Conservation (phyloP, 1,140 invertebrate species). For the Rhizoglyphus robini region DNA sequence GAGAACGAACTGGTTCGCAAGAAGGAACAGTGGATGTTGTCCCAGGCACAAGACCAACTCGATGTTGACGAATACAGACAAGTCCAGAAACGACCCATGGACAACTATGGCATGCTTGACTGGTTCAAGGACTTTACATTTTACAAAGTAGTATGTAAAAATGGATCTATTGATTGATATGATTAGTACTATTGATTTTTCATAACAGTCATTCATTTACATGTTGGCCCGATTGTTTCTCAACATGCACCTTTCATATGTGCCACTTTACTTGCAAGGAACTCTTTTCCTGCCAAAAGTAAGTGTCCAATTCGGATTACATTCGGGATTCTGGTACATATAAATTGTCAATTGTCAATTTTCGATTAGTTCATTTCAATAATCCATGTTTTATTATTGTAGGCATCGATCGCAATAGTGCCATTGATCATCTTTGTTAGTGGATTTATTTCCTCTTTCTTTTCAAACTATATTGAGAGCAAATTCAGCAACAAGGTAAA, state of each 20-base stretch:
- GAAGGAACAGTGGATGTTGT: background rate
- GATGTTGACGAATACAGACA: background rate
- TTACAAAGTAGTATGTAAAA: conserved; percentile 2
- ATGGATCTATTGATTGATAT: too few relatives aligned
- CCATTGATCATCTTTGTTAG: conserved; percentile 2
- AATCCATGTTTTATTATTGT: background rate
- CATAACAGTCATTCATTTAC: background rate
- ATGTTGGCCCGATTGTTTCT: background rate
- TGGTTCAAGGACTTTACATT: conserved; percentile 1
- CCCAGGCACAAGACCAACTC: background rate
- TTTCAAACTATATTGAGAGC: conserved; percentile 8
- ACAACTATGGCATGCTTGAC: background rate
- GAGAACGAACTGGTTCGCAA: background rate
- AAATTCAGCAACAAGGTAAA: background rate
- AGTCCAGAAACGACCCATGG: background rate
- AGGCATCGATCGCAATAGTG: background rate
- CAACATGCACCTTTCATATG: background rate
- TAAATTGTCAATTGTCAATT: background rate
- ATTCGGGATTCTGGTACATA: background rate
- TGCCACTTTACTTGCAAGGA: background rate
- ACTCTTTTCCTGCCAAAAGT: background rate
- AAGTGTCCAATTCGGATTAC: too few relatives aligned
- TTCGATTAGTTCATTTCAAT: too few relatives aligned
- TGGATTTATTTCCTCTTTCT: background rate
- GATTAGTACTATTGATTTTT: background rate